Base-by-base conservation (phyloP, 2,113 vertebrate genomes). In the Myiozetetes cayanensis region DNA sequence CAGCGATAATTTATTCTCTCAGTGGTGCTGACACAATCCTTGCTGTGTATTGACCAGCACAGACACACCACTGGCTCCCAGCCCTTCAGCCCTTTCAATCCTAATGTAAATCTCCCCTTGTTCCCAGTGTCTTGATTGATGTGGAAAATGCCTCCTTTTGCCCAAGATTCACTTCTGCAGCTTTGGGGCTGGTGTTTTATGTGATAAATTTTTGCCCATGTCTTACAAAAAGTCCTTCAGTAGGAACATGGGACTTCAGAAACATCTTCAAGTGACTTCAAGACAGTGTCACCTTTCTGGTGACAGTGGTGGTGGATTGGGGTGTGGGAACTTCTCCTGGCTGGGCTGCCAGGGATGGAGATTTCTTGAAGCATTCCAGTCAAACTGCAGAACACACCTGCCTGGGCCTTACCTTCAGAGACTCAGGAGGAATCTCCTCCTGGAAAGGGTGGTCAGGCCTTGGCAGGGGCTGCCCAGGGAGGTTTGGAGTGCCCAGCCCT, bases 1-100 rank as follows among this genome's bases (percentile, higher is more conserved):
- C 90, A 93, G 76, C 30, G 61, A 92, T 96, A 94, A 95, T 96
- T 96, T 96, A 96, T 96, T 97, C 95, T 95, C 88, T 94, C 95
- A 76, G 62, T 91, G 90, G 67, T 96, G 91, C 92, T 95, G 95
- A 96, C 97, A 95, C 96, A 96, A 97, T 92, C 90, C 95, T 90
- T 88, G 94, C 95, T 96, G 89, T 96, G 77, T 96, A 93, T 85
- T 89, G 93, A 96, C 95, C 88, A 85, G 92, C 82, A 93, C 63
- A 95, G 97, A 91, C 90, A 96, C 86, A 94, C 93, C 88, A 35
- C 91, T 95, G 96, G 95, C 96, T 94, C 59, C 3, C 68, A 91
- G 95, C 94, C 95, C 87, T 91, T n/a, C 3, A 3, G 52, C 77
- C 46, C 1, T 70, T 91, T 89, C 92, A 50, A 6, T 63, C 89